A percentile compares a stretch with the other conserved stretches of the same genome.
Evolutionary conservation across 2,113 vertebrate species (phyloP).

Genomic region (Cygnus buccinator): DNA sequence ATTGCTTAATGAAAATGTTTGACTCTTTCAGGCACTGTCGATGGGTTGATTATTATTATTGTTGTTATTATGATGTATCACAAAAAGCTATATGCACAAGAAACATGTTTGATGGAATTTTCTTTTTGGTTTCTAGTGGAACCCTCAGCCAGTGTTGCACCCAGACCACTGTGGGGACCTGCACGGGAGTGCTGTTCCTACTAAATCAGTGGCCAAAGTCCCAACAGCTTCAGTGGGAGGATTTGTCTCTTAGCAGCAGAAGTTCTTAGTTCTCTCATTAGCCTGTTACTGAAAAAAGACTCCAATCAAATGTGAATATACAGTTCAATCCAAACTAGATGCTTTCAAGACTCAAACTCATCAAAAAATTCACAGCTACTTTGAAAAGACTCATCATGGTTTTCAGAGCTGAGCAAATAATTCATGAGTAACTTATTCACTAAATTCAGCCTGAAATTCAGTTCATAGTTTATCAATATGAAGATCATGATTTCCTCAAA

Average conservation of each 20-base stretch:
- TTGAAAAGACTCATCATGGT: constrained; percentile 48
- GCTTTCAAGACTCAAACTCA: constrained; percentile 22
- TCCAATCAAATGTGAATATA: background rate
- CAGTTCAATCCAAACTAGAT: background rate
- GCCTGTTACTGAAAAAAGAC: background rate
- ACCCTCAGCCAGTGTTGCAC: background rate
- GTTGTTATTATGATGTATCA: background rate
- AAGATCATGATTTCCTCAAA: constrained; percentile 43
- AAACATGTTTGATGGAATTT: background rate
- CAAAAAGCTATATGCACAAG: background rate
- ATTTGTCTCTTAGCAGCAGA: background rate
- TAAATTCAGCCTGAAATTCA: constrained; percentile 35
- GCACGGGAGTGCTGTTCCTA: background rate
- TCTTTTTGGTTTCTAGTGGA: background rate
- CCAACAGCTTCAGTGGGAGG: background rate
- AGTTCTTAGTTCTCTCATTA: background rate
- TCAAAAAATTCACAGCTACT: constrained; percentile 5
- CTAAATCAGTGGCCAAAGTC: background rate
- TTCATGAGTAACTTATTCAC: constrained; percentile 36
- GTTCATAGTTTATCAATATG: constrained; percentile 39
- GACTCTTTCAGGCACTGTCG: background rate
- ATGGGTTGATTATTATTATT: background rate
- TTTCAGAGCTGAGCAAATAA: constrained; percentile 58
- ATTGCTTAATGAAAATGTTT: background rate
- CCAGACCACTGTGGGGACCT: background rate